Conservation (phyloP, 2,113 vertebrate genomes). For the Carollia perspicillata region DNA sequence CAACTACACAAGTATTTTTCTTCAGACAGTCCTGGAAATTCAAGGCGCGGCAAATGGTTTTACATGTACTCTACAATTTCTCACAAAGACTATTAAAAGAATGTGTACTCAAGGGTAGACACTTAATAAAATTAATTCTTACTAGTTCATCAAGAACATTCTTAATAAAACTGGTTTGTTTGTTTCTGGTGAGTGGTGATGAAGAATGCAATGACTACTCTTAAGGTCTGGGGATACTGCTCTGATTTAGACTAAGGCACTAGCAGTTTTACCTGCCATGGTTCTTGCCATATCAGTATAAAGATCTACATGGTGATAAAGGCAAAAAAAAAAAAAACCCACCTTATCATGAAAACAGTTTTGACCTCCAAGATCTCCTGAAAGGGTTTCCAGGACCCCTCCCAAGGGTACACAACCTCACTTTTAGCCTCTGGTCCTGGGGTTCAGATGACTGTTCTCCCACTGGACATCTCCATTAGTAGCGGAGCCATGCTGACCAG, state of each 20-base stretch:
- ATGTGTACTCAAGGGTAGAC: background rate
- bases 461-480: background rate
- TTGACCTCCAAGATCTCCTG: background rate
- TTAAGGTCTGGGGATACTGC: background rate
- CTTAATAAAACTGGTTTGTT: background rate
- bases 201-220: background rate
- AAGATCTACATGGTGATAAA: background rate
- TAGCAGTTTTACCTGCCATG: background rate
- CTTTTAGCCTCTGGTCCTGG: background rate
- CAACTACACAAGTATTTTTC: background rate
- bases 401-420: background rate
- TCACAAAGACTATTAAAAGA: background rate
- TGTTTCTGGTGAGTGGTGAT: too few relatives aligned
- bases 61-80: background rate
- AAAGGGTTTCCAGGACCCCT: background rate
- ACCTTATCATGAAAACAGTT: background rate
- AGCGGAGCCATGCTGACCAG: background rate
- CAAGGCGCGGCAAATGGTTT: background rate
- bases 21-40: background rate
- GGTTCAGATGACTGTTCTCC: background rate
- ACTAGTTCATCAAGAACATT: background rate
- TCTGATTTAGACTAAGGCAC: background rate
- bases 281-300: background rate
- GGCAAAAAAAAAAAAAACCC: background rate
- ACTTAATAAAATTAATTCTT: background rate